These are phyloP conservation scores for Pollimyrus isidori DNA, from an alignment of 2,113 vertebrate species.

Conservation along the genomic window DNA sequence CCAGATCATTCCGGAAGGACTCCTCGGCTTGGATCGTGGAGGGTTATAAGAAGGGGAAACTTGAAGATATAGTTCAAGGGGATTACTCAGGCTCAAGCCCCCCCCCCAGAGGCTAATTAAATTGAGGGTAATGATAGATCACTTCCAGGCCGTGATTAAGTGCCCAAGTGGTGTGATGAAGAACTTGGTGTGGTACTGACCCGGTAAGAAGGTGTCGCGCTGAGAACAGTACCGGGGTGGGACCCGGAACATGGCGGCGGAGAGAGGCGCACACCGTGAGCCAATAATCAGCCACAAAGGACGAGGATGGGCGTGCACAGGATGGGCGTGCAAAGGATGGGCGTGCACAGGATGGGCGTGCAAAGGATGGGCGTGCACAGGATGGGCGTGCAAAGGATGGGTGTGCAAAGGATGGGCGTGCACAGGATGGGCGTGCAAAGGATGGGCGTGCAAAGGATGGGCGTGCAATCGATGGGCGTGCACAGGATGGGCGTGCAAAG, in stretches of 20 bases:
- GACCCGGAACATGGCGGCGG: neutral
- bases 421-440: neutral
- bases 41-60: neutral
- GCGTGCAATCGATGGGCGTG: too few species aligned
- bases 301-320: neutral
- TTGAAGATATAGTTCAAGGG: neutral
- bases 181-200: slow-evolving; percentile 11
- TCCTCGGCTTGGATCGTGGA: neutral
- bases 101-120: slow-evolving; percentile 22
- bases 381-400: too few species aligned
- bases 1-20: too few species aligned
- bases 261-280: neutral
- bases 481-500: too few species aligned
- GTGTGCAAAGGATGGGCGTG: neutral
- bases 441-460: too few species aligned
- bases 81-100: neutral
- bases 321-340: too few species aligned
- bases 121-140: slow-evolving; percentile 36
- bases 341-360: too few species aligned
- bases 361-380: too few species aligned
- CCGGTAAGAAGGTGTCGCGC: neutral
- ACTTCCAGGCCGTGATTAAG: slow-evolving; percentile 32
- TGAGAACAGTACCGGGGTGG: neutral
- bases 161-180: slow-evolving; percentile 25
- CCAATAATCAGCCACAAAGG: neutral